These are phyloP conservation scores for Spatulosminthurus flaviceps DNA, from an alignment of 2,888 invertebrate species.

Conservation along the genomic window DNA sequence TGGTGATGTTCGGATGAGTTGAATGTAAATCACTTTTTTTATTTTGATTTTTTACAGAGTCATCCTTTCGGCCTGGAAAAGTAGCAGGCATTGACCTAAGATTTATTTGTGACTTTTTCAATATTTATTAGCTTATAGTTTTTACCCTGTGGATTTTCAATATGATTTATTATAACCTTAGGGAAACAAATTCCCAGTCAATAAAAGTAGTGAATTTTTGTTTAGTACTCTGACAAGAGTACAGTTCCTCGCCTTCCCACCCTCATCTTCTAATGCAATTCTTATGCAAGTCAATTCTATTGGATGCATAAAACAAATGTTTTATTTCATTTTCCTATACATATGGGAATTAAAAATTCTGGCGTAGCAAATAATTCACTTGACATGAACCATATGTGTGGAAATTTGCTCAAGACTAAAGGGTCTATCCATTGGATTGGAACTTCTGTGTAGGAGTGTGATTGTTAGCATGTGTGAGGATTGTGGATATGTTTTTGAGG, in stretches of 20 bases:
- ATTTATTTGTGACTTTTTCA: constrained; percentile 45
- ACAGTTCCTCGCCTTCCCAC: constrained; percentile 1
- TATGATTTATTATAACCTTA: constrained; percentile 43
- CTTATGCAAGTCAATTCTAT: background rate
- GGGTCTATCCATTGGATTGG: no score
- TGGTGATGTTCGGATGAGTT: background rate
- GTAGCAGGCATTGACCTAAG: constrained; percentile 33
- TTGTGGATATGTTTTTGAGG: no score
- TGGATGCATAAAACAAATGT: background rate
- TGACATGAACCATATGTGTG: background rate
- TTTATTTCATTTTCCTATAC: no score
- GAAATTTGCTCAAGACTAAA: background rate
- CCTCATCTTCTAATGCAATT: background rate
- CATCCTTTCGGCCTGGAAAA: background rate
- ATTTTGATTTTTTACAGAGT: background rate
- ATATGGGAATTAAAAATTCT: no score
- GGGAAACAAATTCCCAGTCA: constrained; percentile 34
- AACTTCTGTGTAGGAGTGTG: no score
- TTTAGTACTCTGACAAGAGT: no score
- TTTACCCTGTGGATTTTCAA: constrained; percentile 39
- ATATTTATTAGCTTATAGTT: constrained; percentile 46
- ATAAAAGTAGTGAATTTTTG: constrained; percentile 22
- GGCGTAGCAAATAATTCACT: no score
- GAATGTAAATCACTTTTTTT: constrained; percentile 21
- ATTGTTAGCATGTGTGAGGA: background rate